A percentile compares a stretch with the other conserved stretches of the same genome.
These are phyloP conservation scores for Patiria pectinifera DNA, from an alignment of 53 echinoderm and acorn worm species.

Conservation along the genomic window DNA sequence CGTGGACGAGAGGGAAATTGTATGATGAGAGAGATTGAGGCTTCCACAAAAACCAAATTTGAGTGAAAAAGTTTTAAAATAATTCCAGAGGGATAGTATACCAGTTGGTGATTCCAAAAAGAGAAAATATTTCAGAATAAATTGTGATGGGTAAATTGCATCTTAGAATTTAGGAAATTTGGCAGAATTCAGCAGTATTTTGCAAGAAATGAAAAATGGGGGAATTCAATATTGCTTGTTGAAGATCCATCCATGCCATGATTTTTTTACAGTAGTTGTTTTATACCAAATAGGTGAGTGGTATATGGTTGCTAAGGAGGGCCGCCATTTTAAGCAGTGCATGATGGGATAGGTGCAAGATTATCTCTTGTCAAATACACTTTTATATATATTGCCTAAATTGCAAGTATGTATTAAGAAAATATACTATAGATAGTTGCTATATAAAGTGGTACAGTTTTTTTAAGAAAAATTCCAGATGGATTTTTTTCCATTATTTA, in stretches of 20 bases:
- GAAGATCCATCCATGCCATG: not conserved
- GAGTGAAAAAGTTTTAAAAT: not conserved
- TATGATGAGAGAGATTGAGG: conserved; percentile 15
- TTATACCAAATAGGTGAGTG: not conserved
- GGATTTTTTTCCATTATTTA: conserved; percentile 40
- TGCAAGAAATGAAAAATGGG: not conserved
- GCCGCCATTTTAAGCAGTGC: conserved; percentile 12
- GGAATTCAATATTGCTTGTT: not conserved
- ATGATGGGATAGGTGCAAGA: conserved; percentile 45
- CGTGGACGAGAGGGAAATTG: conserved; percentile 47
- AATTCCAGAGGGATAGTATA: not conserved
- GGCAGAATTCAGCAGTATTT: not conserved
- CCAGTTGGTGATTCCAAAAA: not conserved
- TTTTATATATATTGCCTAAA: conserved; percentile 44
- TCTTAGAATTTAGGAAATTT: not conserved
- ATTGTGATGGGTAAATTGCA: not conserved
- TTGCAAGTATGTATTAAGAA: not conserved
- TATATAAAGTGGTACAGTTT: conserved; percentile 16
- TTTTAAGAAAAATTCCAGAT: conserved; percentile 32
- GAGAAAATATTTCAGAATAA: not conserved
- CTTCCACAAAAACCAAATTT: not conserved
- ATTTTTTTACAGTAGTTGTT: not conserved
- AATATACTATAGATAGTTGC: not conserved
- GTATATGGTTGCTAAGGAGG: conserved; percentile 20
- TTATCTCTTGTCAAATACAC: conserved; percentile 4